Percentiles rank a stretch among this genome's conserved stretches.
These are phyloP conservation scores for Molossus alvarezi DNA, from an alignment of 2,797 vertebrate genomes.

Conservation along the genomic window DNA sequence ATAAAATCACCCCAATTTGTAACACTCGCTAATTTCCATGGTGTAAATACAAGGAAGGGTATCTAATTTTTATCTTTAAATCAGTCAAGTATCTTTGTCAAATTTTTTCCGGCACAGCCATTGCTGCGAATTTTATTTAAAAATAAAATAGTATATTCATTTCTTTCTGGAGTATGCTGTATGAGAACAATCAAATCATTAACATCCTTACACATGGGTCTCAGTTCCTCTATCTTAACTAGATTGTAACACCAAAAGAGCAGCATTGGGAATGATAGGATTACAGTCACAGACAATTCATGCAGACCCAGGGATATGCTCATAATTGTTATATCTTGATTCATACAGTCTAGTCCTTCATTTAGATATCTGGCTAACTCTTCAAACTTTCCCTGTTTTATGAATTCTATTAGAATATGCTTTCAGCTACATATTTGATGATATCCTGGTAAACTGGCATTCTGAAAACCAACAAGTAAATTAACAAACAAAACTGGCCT, in stretches of 20 bases:
- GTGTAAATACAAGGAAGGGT: background rate
- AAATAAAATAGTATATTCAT: background rate
- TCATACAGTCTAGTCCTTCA: background rate
- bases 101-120: background rate
- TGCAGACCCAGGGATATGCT: background rate
- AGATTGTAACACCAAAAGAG: background rate
- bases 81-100: background rate
- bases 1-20: background rate
- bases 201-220: background rate
- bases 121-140: background rate
- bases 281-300: background rate
- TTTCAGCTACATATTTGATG: background rate
- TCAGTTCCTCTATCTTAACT: background rate
- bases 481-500: background rate
- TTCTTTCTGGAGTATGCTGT: background rate
- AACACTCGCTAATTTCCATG: background rate
- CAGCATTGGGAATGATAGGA: background rate
- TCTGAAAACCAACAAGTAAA: constrained; percentile 30
- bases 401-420: background rate
- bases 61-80: constrained; percentile 22
- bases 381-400: background rate
- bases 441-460: background rate
- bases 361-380: background rate
- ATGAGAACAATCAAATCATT: background rate
- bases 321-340: background rate